Evolutionary conservation across 2,113 vertebrate genomes (phyloP).

Genomic region (Hystrix cristata): DNA sequence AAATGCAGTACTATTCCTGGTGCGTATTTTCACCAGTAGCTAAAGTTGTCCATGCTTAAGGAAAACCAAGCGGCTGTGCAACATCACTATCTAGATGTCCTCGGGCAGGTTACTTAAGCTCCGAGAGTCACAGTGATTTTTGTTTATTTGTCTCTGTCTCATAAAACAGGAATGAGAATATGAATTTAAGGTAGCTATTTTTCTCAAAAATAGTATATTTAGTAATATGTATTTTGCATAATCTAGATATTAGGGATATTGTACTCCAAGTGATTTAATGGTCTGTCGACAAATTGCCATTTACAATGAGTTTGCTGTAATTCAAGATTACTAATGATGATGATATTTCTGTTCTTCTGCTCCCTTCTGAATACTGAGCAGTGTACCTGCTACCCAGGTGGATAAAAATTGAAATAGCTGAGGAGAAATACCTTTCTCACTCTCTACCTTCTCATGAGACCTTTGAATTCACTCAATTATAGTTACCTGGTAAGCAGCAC

Average conservation of each 20-base stretch:
- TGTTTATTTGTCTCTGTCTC: neutral
- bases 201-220: neutral
- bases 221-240: neutral
- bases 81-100: neutral
- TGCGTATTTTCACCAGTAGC: neutral
- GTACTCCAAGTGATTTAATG: neutral
- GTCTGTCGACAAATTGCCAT: slow-evolving; percentile 52
- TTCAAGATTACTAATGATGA: slow-evolving; percentile 52
- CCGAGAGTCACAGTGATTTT: neutral
- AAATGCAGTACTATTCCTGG: neutral
- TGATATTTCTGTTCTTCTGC: slow-evolving; percentile 15
- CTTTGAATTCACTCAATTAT: slow-evolving; percentile 33
- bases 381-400: neutral
- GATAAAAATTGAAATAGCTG: neutral
- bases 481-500: neutral
- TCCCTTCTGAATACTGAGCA: slow-evolving; percentile 23
- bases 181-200: slow-evolving; percentile 1
- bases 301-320: slow-evolving; percentile 59
- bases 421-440: slow-evolving; percentile 4
- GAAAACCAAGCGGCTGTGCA: neutral
- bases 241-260: neutral
- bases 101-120: neutral
- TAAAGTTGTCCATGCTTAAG: neutral
- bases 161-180: neutral
- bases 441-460: neutral